A percentile compares a stretch with the other conserved stretches of the same genome.
Evolutionary conservation across 2,888 invertebrate genomes (phyloP).

Genomic region (Automeris io): DNA sequence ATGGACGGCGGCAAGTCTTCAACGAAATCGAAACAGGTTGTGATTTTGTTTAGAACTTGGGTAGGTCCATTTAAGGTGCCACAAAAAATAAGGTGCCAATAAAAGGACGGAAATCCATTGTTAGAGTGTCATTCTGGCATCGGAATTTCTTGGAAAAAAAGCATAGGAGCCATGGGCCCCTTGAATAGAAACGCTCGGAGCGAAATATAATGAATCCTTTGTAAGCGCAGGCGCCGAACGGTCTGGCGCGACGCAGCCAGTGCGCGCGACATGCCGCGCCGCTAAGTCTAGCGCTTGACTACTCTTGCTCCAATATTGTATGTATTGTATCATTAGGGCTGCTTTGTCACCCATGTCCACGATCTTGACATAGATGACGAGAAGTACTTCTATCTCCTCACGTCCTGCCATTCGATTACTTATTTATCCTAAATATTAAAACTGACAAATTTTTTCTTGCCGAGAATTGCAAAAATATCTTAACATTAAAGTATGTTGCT

Average conservation of each 20-base stretch:
- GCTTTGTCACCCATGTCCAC: not conserved
- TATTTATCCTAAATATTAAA: not conserved
- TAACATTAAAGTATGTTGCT: too few relatives aligned
- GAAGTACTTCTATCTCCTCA: not conserved
- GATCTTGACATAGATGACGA: not conserved
- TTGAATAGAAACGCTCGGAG: constrained; percentile 54
- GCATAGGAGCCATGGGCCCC: constrained; percentile 52
- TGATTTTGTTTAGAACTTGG: constrained; percentile 59
- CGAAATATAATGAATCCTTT: constrained; percentile 70
- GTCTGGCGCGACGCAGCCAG: constrained; percentile 53
- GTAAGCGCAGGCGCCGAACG: constrained; percentile 71
- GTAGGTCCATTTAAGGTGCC: constrained; percentile 57
- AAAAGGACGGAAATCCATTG: constrained; percentile 77
- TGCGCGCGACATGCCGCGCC: constrained; percentile 24
- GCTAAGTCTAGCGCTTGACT: too few relatives aligned
- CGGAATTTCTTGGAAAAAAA: constrained; percentile 64
- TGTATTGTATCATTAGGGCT: not conserved
- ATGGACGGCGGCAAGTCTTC: constrained; percentile 30
- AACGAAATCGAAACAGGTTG: constrained; percentile 61
- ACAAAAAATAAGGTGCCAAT: constrained; percentile 76
- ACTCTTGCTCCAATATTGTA: not conserved
- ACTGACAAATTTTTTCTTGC: not conserved
- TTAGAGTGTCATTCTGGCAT: constrained; percentile 69
- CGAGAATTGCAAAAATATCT: too few relatives aligned
- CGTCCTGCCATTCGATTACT: not conserved